Conservation (phyloP, 2,888 invertebrate species). For the Chrysodeixis includens region DNA sequence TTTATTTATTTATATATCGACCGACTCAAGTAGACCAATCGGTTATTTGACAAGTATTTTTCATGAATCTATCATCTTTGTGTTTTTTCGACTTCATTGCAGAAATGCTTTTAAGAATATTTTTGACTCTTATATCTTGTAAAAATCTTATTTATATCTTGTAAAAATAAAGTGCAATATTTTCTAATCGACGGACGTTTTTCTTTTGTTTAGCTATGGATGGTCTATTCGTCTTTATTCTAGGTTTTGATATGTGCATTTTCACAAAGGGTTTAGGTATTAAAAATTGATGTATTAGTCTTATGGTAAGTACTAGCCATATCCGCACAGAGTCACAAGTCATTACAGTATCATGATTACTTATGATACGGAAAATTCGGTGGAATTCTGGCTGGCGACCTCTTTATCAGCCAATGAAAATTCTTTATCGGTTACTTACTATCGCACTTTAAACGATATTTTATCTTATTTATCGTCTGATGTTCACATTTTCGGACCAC, state of each 20-base stretch:
- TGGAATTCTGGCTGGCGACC: constrained; percentile 40
- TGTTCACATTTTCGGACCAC: constrained; percentile 53
- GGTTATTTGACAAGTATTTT: neutral
- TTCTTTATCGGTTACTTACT: constrained; percentile 60
- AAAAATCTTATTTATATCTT: too few relatives aligned
- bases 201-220: too few relatives aligned
- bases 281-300: too few relatives aligned
- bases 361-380: constrained; percentile 39
- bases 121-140: too few relatives aligned
- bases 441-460: constrained; percentile 64
- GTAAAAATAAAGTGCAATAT: too few relatives aligned
- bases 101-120: too few relatives aligned
- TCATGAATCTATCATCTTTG: too few relatives aligned
- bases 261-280: too few relatives aligned
- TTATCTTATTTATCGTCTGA: constrained; percentile 63
- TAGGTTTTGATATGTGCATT: too few relatives aligned
- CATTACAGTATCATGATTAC: constrained; percentile 10
- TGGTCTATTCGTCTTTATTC: too few relatives aligned
- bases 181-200: too few relatives aligned
- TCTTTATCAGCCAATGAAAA: constrained; percentile 57
- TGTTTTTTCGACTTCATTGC: too few relatives aligned
- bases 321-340: neutral
- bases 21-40: neutral
- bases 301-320: neutral
- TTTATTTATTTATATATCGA: neutral